Conservation (phyloP, 2,797 vertebrate species). For the Lithobates sylvaticus region DNA sequence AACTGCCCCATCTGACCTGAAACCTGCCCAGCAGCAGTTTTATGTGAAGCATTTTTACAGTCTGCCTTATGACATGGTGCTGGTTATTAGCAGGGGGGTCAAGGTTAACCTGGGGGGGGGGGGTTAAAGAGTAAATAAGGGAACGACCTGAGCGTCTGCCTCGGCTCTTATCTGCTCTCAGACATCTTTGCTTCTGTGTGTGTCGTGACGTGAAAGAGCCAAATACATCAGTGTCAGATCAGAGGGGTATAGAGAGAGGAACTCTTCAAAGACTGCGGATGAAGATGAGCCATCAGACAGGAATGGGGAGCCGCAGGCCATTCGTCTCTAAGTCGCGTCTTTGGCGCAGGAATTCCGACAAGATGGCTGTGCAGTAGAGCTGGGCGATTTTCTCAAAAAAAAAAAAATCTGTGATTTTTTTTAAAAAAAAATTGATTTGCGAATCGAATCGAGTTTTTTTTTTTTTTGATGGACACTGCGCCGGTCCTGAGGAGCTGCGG, state of each 20-base stretch:
- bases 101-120: neutral
- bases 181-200: neutral
- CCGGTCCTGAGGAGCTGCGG: no score
- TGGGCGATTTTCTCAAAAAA: no score
- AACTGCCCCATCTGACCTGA: neutral
- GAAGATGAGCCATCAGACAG: slow-evolving; percentile 15
- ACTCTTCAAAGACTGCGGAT: neutral
- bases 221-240: neutral
- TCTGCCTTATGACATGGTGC: neutral
- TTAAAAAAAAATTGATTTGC: no score
- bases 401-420: no score
- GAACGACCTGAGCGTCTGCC: neutral
- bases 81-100: neutral
- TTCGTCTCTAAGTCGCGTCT: neutral
- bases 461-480: no score
- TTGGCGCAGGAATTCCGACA: neutral
- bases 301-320: slow-evolving; percentile 5
- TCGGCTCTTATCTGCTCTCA: neutral
- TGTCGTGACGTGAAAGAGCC: no score
- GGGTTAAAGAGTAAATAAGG: neutral
- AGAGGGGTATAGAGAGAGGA: neutral
- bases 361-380: neutral
- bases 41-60: neutral
- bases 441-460: no score
- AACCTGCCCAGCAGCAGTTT: neutral